A percentile compares a stretch with the other conserved stretches of the same genome.
These are phyloP conservation scores for Nasonia longicornis DNA, from an alignment of 1,140 invertebrate genomes.

Conservation along the genomic window DNA sequence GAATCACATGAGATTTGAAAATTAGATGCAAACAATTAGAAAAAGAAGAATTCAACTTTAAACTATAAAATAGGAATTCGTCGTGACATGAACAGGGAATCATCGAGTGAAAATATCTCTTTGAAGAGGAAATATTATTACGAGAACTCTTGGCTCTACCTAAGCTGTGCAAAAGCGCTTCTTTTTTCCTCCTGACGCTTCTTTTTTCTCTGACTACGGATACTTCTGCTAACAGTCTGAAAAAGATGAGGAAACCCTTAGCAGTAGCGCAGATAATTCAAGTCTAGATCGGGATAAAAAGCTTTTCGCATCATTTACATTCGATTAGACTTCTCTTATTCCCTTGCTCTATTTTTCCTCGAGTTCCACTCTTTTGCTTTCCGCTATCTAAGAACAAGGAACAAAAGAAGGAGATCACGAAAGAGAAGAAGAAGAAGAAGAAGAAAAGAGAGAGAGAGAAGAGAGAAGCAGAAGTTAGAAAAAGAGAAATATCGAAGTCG, in stretches of 20 bases:
- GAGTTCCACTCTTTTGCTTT: background rate
- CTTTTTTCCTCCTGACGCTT: background rate
- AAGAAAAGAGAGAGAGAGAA: background rate
- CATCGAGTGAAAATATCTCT: background rate
- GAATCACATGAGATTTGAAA: too few relatives aligned
- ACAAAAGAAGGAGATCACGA: constrained; percentile 1
- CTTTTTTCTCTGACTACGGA: background rate
- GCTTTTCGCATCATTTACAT: constrained; percentile 64
- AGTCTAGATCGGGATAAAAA: constrained; percentile 56
- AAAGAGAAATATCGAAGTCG: constrained; percentile 7
- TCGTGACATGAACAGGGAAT: background rate
- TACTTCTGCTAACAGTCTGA: background rate
- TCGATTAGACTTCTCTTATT: constrained; percentile 54
- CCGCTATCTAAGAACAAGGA: background rate
- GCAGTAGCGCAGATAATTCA: constrained; percentile 44
- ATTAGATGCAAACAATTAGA: too few relatives aligned
- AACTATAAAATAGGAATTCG: background rate
- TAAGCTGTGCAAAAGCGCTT: background rate
- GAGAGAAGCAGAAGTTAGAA: background rate
- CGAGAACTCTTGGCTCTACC: background rate
- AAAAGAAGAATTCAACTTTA: background rate
- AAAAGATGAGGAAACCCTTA: constrained; percentile 10
- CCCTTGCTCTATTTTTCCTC: constrained; percentile 35
- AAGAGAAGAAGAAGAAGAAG: background rate
- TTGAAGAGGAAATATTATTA: background rate